A percentile compares a stretch with the other conserved stretches of the same genome.
These are phyloP conservation scores for Bubo blakistoni DNA, from an alignment of 2,113 vertebrate genomes.

Conservation along the genomic window DNA sequence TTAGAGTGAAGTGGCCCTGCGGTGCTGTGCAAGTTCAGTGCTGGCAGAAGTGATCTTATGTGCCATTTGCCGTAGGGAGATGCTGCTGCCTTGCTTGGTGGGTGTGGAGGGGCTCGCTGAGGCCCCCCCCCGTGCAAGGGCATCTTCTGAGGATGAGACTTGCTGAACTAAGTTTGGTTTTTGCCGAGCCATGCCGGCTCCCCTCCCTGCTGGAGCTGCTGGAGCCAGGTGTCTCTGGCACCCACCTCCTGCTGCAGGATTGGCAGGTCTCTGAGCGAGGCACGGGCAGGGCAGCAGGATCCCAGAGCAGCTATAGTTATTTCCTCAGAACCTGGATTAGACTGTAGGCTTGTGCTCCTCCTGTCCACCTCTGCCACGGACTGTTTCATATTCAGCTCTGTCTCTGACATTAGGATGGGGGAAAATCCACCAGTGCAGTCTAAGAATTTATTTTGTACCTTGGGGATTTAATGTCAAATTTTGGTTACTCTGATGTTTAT, in stretches of 20 bases:
- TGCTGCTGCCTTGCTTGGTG: background rate
- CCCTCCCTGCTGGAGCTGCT: background rate
- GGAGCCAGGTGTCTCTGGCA: background rate
- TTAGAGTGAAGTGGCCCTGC: background rate
- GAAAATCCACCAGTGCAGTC: background rate
- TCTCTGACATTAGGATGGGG: background rate
- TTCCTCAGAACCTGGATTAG: background rate
- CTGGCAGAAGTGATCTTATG: background rate
- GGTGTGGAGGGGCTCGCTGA: background rate
- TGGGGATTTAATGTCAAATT: background rate
- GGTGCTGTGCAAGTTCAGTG: background rate
- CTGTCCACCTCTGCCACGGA: accelerated
- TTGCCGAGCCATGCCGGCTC: background rate
- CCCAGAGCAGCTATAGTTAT: background rate
- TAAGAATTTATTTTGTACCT: background rate
- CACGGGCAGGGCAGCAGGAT: background rate
- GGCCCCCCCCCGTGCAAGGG: too few relatives aligned
- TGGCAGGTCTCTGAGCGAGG: background rate
- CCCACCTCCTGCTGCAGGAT: accelerated
- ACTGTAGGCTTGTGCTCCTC: background rate
- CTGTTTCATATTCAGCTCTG: accelerated
- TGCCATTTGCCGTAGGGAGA: accelerated
- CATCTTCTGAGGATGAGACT: background rate
- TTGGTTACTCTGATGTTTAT: background rate
- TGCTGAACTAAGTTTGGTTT: background rate